These are phyloP conservation scores for Crotalus tigris DNA, from an alignment of 2,113 vertebrate species.

Conservation along the genomic window DNA sequence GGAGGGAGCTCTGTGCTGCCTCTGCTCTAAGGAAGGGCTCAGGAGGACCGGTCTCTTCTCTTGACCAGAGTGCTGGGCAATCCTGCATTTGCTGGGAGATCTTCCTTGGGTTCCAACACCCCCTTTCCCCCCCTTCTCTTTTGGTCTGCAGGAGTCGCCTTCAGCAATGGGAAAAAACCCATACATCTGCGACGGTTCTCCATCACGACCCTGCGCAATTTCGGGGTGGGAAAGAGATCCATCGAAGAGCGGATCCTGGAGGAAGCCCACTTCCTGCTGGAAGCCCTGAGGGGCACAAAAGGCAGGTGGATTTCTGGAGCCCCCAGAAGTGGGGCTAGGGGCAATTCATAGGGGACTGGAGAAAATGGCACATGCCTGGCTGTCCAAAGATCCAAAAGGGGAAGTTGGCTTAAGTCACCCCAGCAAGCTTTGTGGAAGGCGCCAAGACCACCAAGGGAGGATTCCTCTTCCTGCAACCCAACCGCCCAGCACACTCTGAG, in stretches of 20 bases:
- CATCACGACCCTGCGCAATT: constrained; percentile 64
- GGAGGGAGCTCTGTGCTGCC: background rate
- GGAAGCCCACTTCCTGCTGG: constrained; percentile 64
- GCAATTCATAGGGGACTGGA: background rate
- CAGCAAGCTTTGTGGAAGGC: background rate
- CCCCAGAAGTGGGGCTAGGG: background rate
- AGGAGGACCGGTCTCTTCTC: background rate
- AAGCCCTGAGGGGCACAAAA: constrained; percentile 58
- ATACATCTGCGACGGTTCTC: constrained; percentile 63
- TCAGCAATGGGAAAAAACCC: constrained; percentile 36
- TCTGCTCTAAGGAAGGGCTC: background rate
- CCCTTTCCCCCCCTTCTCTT: background rate
- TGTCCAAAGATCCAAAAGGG: background rate
- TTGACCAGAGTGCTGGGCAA: too few species aligned
- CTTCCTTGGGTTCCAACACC: background rate
- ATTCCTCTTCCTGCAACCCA: background rate
- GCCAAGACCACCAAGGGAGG: background rate
- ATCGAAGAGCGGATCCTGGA: constrained; percentile 69
- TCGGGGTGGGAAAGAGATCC: constrained; percentile 70
- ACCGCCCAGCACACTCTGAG: too few species aligned
- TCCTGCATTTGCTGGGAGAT: background rate
- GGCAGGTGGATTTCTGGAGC: constrained; percentile 44
- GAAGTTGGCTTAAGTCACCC: background rate
- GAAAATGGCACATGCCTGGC: background rate
- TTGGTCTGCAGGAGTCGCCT: background rate